phyloP scores from a whole-genome alignment of 2,113 vertebrate genomes.

The Cebus imitator region DNA sequence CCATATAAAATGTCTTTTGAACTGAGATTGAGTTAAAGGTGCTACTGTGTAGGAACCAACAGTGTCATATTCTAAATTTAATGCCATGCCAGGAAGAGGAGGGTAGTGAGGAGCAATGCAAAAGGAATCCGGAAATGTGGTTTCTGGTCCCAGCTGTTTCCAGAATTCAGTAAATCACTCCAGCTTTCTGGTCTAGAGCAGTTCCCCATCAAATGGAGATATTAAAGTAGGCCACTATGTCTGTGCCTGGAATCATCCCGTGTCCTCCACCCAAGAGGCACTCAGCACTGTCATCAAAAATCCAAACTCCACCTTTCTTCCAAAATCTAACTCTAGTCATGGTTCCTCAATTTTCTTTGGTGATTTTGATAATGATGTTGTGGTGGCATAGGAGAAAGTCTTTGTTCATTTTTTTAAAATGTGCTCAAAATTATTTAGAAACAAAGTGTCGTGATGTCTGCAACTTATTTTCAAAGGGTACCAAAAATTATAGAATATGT shows the following conservation, averaged over 20 bases:
- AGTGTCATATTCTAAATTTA: neutral
- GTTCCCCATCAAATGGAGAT: neutral
- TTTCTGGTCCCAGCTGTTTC: neutral
- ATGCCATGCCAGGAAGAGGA: neutral
- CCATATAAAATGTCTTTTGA: neutral
- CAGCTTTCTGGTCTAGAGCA: neutral
- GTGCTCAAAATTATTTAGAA: neutral
- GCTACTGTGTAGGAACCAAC: neutral
- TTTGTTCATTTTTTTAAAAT: neutral
- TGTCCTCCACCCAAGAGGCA: neutral
- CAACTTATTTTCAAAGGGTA: neutral
- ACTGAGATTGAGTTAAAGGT: slow-evolving; percentile 6
- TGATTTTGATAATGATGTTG: neutral
- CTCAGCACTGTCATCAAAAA: neutral
- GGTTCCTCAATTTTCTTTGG: neutral
- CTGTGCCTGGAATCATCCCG: neutral
- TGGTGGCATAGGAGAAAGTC: neutral
- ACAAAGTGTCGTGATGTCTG: neutral
- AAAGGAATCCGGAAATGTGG: slow-evolving; percentile 18
- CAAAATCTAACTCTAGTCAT: neutral
- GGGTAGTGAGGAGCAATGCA: neutral
- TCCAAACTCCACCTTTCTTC: neutral
- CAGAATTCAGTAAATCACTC: neutral
- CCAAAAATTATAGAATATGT: neutral
- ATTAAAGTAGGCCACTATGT: neutral